Conservation (phyloP, 2,797 vertebrate genomes). For the Pangasius djambal region DNA sequence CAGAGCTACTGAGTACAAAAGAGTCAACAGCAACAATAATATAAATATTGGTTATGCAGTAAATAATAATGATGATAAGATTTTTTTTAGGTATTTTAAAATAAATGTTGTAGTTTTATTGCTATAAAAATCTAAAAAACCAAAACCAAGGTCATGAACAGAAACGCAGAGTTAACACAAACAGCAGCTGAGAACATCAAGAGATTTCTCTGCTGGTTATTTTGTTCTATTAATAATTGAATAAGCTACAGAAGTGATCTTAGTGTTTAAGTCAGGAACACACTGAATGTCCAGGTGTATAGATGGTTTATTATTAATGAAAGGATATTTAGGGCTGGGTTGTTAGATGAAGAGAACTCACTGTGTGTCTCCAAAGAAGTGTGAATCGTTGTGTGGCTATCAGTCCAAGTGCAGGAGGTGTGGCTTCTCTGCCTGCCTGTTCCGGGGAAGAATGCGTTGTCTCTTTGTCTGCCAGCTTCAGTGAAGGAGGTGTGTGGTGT, state of each 20-base stretch:
- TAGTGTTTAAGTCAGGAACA: slow-evolving; percentile 16
- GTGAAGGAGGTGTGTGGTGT: neutral
- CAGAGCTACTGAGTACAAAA: neutral
- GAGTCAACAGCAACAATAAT: neutral
- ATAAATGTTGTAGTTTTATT: neutral
- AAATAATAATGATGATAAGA: neutral
- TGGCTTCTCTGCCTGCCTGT: neutral
- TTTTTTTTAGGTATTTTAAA: neutral
- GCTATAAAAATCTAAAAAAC: neutral
- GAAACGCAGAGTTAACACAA: neutral
- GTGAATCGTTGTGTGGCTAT: neutral
- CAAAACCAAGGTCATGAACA: neutral
- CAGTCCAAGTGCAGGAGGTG: neutral
- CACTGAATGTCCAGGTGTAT: slow-evolving; percentile 43
- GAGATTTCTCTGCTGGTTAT: neutral
- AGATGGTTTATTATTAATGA: slow-evolving; percentile 56
- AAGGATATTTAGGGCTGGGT: slow-evolving; percentile 13
- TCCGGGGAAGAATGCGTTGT: neutral
- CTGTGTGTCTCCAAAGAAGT: neutral
- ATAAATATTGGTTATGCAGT: neutral
- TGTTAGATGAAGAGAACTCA: neutral
- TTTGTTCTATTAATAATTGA: slow-evolving; percentile 35
- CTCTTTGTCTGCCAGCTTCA: neutral
- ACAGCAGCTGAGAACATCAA: neutral
- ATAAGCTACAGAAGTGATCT: slow-evolving; percentile 44